A percentile compares a stretch with the other conserved stretches of the same genome.
Conservation (phyloP, 2,113 vertebrate species). For the Cranoglanis bouderius region DNA sequence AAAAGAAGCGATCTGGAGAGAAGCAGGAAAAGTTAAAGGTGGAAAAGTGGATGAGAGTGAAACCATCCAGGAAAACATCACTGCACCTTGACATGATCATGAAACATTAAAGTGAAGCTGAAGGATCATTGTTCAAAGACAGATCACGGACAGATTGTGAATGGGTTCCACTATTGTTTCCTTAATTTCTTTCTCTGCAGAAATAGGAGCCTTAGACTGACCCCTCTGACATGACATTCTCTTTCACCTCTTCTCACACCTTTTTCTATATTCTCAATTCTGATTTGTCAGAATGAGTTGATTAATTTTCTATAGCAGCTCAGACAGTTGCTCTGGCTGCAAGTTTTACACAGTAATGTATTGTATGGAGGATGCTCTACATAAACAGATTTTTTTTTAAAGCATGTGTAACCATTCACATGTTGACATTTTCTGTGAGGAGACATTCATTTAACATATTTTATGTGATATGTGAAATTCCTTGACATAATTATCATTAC, state of each 20-base stretch:
- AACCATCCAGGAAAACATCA: slow-evolving; percentile 50
- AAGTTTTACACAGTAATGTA: neutral
- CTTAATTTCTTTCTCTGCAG: slow-evolving; percentile 62
- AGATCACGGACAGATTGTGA: slow-evolving; percentile 59
- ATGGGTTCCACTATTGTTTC: slow-evolving; percentile 53
- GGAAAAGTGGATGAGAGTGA: slow-evolving; percentile 17
- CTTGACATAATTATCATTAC: too few relatives aligned
- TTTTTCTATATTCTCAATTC: neutral
- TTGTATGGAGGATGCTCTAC: too few relatives aligned
- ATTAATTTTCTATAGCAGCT: neutral
- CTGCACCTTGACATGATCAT: slow-evolving; percentile 53
- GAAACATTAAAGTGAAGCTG: slow-evolving; percentile 64
- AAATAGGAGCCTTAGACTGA: slow-evolving; percentile 21
- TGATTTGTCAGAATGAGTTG: neutral
- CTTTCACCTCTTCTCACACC: neutral
- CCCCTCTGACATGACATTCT: neutral
- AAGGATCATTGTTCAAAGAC: slow-evolving; percentile 51
- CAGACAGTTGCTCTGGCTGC: neutral
- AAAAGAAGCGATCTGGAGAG: slow-evolving; percentile 28
- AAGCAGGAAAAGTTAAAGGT: slow-evolving; percentile 24
- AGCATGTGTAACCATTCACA: too few relatives aligned
- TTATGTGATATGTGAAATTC: too few relatives aligned
- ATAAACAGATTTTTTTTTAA: too few relatives aligned
- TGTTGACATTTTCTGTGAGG: too few relatives aligned
- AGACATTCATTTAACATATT: too few relatives aligned